A percentile compares a stretch with the other conserved stretches of the same genome.
phyloP scores from a whole-genome alignment of 2,888 invertebrate genomes.

The Ligdia adustata region DNA sequence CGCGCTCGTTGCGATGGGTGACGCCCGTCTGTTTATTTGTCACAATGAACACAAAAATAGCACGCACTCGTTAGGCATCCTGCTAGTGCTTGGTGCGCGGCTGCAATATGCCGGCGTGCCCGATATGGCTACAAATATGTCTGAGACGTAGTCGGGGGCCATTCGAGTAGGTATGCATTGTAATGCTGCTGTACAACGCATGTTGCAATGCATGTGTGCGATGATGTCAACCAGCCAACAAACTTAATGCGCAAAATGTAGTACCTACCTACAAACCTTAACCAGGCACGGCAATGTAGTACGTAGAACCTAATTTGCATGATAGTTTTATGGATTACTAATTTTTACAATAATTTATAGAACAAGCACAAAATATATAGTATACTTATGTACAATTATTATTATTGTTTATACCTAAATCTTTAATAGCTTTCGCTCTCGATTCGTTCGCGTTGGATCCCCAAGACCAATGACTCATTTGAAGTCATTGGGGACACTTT shows the following conservation, averaged over 20 bases:
- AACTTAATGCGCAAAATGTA: too few relatives aligned
- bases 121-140: slow-evolving; percentile 17
- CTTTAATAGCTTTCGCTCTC: slow-evolving; percentile 80
- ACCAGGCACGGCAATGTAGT: too few relatives aligned
- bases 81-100: slow-evolving; percentile 41
- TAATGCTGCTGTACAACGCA: not conserved
- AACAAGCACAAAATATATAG: too few relatives aligned
- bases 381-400: too few relatives aligned
- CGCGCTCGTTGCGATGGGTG: slow-evolving; percentile 52
- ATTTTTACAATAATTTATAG: too few relatives aligned
- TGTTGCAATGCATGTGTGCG: too few relatives aligned
- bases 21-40: slow-evolving; percentile 68
- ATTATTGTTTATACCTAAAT: too few relatives aligned
- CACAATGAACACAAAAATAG: slow-evolving; percentile 73
- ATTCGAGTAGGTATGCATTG: slow-evolving; percentile 1
- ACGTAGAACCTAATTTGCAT: too few relatives aligned
- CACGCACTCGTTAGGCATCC: slow-evolving; percentile 52
- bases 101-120: slow-evolving; percentile 32
- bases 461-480: slow-evolving; percentile 65
- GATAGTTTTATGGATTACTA: too few relatives aligned
- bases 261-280: too few relatives aligned
- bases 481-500: slow-evolving; percentile 66
- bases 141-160: slow-evolving; percentile 6
- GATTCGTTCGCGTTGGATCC: slow-evolving; percentile 63
- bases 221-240: not conserved